Evolutionary conservation across 2,113 vertebrate genomes (phyloP).

Genomic region (Lycaon pictus): DNA sequence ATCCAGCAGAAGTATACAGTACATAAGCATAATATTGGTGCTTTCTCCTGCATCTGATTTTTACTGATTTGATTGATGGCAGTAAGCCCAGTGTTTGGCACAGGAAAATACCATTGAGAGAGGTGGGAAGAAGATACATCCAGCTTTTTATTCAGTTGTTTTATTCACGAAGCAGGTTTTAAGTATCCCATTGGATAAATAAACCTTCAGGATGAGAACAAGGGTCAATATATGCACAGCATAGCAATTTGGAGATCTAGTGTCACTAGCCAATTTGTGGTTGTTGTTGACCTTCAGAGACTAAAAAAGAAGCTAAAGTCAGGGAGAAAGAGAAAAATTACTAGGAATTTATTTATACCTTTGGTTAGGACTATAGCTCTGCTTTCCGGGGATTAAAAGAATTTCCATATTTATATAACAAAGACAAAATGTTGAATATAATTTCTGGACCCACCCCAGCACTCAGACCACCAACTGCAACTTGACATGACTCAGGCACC

Average conservation of each 20-base stretch:
- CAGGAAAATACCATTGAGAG: background rate
- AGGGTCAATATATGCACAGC: background rate
- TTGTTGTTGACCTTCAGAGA: background rate
- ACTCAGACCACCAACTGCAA: background rate
- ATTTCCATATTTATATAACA: background rate
- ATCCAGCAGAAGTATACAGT: background rate
- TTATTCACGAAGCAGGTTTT: slow-evolving; percentile 34
- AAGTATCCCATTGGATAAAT: background rate
- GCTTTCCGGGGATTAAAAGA: background rate
- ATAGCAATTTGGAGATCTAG: background rate
- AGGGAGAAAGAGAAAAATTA: background rate
- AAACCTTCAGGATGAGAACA: slow-evolving; percentile 24
- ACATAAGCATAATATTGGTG: background rate
- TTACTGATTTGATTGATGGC: background rate
- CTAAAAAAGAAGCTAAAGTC: background rate
- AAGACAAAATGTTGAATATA: background rate
- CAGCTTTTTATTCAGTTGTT: slow-evolving; percentile 30
- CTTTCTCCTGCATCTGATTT: slow-evolving; percentile 41
- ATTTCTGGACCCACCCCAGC: background rate
- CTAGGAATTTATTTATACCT: background rate
- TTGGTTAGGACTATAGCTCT: background rate
- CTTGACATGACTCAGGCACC: background rate
- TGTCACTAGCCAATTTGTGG: background rate
- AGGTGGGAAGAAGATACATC: background rate
- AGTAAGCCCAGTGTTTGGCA: background rate